Evolutionary conservation across 2,888 invertebrate genomes (phyloP).

Genomic region (Colostygia pectinataria): DNA sequence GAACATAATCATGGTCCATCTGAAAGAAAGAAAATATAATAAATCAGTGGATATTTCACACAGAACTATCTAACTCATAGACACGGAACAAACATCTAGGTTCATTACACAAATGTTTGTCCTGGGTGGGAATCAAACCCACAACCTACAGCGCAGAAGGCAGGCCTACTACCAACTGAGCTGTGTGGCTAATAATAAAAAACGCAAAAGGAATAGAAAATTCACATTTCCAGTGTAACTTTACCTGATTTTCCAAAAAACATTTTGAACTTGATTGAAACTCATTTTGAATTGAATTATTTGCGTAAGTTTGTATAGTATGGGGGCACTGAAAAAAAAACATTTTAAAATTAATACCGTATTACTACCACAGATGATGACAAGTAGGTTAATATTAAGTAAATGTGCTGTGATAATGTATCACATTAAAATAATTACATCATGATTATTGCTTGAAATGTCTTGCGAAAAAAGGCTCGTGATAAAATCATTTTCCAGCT

Average conservation of each 20-base stretch:
- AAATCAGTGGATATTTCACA: neutral
- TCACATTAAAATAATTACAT: conserved; percentile 7
- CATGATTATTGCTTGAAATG: conserved; percentile 4
- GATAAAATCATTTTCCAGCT: conserved; percentile 21
- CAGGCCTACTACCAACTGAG: too few species aligned
- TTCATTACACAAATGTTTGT: too few species aligned
- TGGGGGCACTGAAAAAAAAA: conserved; percentile 13
- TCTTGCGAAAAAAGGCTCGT: conserved; percentile 17
- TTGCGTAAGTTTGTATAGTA: neutral
- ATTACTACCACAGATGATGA: too few species aligned
- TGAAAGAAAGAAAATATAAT: conserved; percentile 6
- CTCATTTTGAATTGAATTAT: conserved; percentile 11
- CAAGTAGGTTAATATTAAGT: too few species aligned
- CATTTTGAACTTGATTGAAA: conserved; percentile 1
- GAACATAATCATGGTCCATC: conserved; percentile 19
- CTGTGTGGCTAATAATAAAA: too few species aligned
- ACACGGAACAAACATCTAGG: neutral
- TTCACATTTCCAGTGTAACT: too few species aligned
- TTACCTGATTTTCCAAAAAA: conserved; percentile 13
- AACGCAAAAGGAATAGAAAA: too few species aligned
- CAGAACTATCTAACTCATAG: neutral
- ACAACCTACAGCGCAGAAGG: too few species aligned
- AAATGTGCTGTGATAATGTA: neutral
- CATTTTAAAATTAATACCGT: neutral
- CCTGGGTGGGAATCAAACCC: too few species aligned